Conservation (phyloP, 1,140 invertebrate genomes). For the Spodoptera litura region DNA sequence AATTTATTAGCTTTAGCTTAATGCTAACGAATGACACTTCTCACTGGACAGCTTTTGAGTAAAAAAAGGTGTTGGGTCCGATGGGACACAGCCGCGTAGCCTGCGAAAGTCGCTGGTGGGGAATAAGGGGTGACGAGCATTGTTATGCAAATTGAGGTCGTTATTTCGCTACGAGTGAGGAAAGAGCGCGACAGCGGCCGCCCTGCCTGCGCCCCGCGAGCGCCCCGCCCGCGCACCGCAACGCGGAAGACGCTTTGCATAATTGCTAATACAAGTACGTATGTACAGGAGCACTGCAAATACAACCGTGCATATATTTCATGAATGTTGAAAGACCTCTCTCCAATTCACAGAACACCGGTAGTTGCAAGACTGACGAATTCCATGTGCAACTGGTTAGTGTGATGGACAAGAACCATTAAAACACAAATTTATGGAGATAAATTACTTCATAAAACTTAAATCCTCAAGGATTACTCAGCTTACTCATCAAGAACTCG, state of each 20-base stretch:
- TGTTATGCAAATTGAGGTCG: slow-evolving; percentile 86
- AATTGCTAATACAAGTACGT: slow-evolving; percentile 82
- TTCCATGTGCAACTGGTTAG: too few species aligned
- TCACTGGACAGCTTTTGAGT: slow-evolving; percentile 73
- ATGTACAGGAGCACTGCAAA: slow-evolving; percentile 52
- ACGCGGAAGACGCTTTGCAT: slow-evolving; percentile 82
- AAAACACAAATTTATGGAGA: too few species aligned
- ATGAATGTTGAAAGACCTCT: slow-evolving; percentile 25
- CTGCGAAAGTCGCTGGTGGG: slow-evolving; percentile 82
- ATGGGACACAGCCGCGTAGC: slow-evolving; percentile 74
- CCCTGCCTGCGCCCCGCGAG: slow-evolving; percentile 73
- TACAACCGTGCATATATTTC: slow-evolving; percentile 18
- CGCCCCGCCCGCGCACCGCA: slow-evolving; percentile 70
- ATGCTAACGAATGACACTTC: slow-evolving; percentile 60
- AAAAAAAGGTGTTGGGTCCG: slow-evolving; percentile 77
- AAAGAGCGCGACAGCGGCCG: slow-evolving; percentile 82
- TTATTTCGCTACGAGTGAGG: slow-evolving; percentile 85
- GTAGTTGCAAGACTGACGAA: too few species aligned
- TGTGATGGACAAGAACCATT: too few species aligned
- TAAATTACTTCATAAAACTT: too few species aligned
- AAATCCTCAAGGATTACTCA: too few species aligned
- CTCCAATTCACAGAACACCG: background rate
- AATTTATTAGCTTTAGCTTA: slow-evolving; percentile 50
- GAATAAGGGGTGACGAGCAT: slow-evolving; percentile 85
- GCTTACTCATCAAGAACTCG: too few species aligned